These are phyloP conservation scores for Erebia epiphron DNA, from an alignment of 2,888 invertebrate genomes.

Conservation along the genomic window DNA sequence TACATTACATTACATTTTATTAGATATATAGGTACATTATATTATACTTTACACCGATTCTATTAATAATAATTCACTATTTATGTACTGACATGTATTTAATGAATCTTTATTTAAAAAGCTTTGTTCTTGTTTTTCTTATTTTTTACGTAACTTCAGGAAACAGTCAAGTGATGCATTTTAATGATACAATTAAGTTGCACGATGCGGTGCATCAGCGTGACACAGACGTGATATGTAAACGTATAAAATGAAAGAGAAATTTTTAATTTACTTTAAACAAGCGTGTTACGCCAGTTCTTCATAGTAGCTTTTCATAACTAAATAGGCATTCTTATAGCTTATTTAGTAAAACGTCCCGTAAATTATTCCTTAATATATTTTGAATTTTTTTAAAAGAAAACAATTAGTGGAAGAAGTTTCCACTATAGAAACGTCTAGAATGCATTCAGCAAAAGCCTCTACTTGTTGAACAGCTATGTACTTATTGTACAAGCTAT, in stretches of 20 bases:
- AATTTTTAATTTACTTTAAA: slow-evolving; percentile 1
- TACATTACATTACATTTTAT: too few relatives aligned
- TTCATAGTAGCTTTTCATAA: background rate
- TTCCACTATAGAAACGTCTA: too few relatives aligned
- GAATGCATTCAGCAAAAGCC: too few relatives aligned
- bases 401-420: background rate
- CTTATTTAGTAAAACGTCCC: background rate
- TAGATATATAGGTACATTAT: too few relatives aligned
- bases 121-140: background rate
- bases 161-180: slow-evolving; percentile 9
- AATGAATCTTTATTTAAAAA: too few relatives aligned
- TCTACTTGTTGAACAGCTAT: too few relatives aligned
- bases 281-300: background rate
- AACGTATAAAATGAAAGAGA: slow-evolving; percentile 20
- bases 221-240: slow-evolving; percentile 16
- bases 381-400: background rate
- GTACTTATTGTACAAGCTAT: too few relatives aligned
- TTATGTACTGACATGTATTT: too few relatives aligned
- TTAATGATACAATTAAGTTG: slow-evolving; percentile 21
- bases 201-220: slow-evolving; percentile 16
- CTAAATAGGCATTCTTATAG: background rate
- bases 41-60: too few relatives aligned
- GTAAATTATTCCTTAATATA: too few relatives aligned
- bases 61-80: too few relatives aligned
- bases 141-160: slow-evolving; percentile 12